These are phyloP conservation scores for Pteria penguin DNA, from an alignment of 2,888 invertebrate species.

Conservation along the genomic window DNA sequence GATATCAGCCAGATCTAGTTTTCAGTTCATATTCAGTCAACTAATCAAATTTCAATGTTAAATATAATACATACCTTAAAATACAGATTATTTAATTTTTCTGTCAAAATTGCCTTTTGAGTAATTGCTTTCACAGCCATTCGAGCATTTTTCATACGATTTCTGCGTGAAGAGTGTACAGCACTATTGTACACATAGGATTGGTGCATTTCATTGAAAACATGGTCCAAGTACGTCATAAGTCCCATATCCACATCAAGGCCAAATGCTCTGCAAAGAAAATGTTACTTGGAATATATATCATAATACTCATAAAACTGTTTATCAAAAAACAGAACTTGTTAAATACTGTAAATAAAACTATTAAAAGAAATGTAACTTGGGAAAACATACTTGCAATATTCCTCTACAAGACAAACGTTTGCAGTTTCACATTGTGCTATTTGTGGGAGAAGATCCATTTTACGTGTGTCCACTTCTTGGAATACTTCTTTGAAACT, in stretches of 20 bases:
- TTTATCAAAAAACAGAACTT: too few relatives aligned
- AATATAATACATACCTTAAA: conserved; percentile 61
- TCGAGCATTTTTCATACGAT: conserved; percentile 43
- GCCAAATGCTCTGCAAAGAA: conserved; percentile 60
- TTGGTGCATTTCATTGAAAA: conserved; percentile 55
- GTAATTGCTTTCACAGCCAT: conserved; percentile 52
- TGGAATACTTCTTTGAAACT: conserved; percentile 64
- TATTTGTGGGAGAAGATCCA: conserved; percentile 60
- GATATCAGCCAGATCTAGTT: too few relatives aligned
- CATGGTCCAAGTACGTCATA: conserved; percentile 62
- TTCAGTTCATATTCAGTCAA: too few relatives aligned
- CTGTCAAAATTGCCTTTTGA: conserved; percentile 48
- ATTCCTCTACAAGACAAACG: conserved; percentile 61
- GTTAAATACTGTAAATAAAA: too few relatives aligned
- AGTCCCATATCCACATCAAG: conserved; percentile 67
- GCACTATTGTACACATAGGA: background rate
- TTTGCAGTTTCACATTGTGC: conserved; percentile 59
- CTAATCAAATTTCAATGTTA: too few relatives aligned
- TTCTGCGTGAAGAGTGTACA: conserved; percentile 7
- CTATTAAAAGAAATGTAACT: too few relatives aligned
- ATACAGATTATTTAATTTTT: conserved; percentile 56
- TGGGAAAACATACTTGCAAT: conserved; percentile 65
- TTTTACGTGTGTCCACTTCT: conserved; percentile 56
- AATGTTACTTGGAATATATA: background rate
- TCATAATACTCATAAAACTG: too few relatives aligned